These are phyloP conservation scores for Ciconia stormi DNA, from an alignment of 2,113 vertebrate species.

Conservation along the genomic window DNA sequence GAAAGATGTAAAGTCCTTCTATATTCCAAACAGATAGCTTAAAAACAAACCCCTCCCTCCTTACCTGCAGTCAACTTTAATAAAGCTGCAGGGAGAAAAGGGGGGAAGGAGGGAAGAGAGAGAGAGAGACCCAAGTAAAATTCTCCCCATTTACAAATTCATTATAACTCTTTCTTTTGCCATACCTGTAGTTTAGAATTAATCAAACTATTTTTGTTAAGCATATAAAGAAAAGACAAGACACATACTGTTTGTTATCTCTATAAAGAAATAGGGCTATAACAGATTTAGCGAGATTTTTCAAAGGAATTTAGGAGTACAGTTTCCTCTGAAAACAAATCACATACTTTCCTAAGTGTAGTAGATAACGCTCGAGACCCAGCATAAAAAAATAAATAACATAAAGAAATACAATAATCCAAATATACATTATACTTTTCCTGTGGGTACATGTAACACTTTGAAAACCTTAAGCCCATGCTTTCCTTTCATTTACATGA, in stretches of 20 bases:
- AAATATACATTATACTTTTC: background rate
- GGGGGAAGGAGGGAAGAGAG: no score
- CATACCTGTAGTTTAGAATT: background rate
- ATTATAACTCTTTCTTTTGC: background rate
- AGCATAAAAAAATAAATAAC: background rate
- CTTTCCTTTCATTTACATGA: background rate
- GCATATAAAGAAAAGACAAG: background rate
- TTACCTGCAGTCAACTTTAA: background rate
- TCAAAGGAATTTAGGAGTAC: background rate
- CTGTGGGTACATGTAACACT: background rate
- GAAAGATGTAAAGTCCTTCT: background rate
- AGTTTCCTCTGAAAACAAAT: constrained; percentile 13
- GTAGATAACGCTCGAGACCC: background rate
- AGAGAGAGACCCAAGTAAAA: background rate
- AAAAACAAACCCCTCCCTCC: background rate
- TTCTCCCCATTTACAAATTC: background rate
- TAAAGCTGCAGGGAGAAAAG: background rate
- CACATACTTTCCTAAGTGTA: background rate
- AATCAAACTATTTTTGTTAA: background rate
- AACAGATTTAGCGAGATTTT: background rate
- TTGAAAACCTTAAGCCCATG: background rate
- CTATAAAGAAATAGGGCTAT: background rate
- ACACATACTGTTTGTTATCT: background rate
- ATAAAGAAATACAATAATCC: background rate
- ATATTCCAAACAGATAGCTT: background rate